Evolutionary conservation across 2,113 vertebrate species (phyloP), one percentile per base, ranked within the genome.

Genomic region (Gallinago media): DNA sequence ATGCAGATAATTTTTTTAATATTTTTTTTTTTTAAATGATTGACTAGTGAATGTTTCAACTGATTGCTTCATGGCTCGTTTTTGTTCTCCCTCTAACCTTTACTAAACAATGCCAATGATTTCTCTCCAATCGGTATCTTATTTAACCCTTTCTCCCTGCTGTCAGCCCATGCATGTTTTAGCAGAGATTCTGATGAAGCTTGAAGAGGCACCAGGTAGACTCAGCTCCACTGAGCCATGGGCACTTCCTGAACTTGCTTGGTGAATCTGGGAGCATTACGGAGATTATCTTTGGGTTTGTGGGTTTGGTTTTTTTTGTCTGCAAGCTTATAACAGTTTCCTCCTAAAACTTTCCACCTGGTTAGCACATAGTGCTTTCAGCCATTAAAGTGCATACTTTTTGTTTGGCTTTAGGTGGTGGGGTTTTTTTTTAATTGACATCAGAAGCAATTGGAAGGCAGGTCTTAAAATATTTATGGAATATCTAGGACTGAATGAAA

Each of bases 301-400:
- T 78, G 88, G 61, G 7, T 59, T 74, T 40, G 19, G 5, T 4
- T 61, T 42, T 85, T 95, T 97, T 96, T 56, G 42, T 96, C 96
- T 97, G 89, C 96, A 97, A 97, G 94, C 92, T 97, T 94, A 54
- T 76, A 49, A 67, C 94, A 46, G 52, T 88, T 94, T 92, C 72
- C 73, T 49, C 80, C 80, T 84, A 46, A 71, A 92, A 40, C 32
- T 89, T 74, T 54, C 86, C 56, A 40, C 63, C 68, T 89, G 61
- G n/a, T 89, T 77, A 80, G 86, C 26, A 61, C 26, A 11, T 62
- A 40, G 44, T 46, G 26, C 55, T 66, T 91, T 91, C 96, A 95
- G 96, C 95, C 94, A 85, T 89, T 90, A 87, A 89, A 94, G 70
- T 52, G 55, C 56, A 55, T 55, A 59, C 16, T 70, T 92, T 67